These are phyloP conservation scores for Gila orcuttii DNA, from an alignment of 2,113 vertebrate species.

Conservation along the genomic window DNA sequence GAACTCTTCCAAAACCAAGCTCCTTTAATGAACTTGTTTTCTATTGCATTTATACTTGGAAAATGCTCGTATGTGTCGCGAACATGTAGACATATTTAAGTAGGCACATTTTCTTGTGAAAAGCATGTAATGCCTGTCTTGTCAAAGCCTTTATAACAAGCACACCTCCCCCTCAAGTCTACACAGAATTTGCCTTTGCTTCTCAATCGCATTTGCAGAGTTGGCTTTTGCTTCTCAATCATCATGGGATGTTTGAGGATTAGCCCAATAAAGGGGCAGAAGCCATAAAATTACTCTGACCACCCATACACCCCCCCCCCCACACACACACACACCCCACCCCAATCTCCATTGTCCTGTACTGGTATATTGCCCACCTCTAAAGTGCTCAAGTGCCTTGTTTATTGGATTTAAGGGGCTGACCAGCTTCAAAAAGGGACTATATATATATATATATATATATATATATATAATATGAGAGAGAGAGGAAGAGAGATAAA, in stretches of 20 bases:
- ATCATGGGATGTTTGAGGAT: constrained; percentile 15
- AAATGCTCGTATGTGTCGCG: constrained; percentile 68
- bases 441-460: not conserved
- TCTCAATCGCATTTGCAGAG: not conserved
- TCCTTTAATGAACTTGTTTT: constrained; percentile 42
- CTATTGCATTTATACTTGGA: constrained; percentile 52
- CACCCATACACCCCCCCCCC: too few relatives aligned
- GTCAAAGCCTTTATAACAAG: constrained; percentile 14
- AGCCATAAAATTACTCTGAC: constrained; percentile 11
- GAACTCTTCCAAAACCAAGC: constrained; percentile 1
- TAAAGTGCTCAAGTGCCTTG: constrained; percentile 39
- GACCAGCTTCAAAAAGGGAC: not conserved
- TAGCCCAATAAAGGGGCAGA: constrained; percentile 26
- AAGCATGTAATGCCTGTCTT: constrained; percentile 65
- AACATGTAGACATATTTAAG: constrained; percentile 64
- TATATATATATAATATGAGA: too few relatives aligned
- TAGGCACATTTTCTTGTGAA: constrained; percentile 40
- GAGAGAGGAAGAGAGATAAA: not conserved
- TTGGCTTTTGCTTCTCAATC: not conserved
- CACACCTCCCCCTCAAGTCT: constrained; percentile 12
- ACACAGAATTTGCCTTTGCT: not conserved
- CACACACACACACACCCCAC: not conserved
- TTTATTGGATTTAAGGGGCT: constrained; percentile 15
- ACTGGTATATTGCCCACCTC: constrained; percentile 19
- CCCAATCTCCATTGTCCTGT: not conserved